phyloP scores from a whole-genome alignment of 2,888 invertebrate genomes.

The Drosophila atripex region DNA sequence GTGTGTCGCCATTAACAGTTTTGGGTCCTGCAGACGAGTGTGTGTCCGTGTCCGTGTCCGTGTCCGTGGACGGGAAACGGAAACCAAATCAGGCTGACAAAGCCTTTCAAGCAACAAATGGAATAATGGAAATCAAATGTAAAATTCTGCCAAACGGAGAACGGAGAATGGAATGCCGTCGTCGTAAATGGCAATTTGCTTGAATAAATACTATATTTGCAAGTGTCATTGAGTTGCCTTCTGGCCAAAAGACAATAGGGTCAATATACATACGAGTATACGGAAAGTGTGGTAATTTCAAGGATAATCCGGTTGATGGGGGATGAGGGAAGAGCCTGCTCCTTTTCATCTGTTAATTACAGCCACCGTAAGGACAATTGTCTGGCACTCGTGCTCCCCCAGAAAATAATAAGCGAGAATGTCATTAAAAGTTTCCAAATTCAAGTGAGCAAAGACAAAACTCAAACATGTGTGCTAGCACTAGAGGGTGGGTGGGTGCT shows the following conservation, averaged over 20 bases:
- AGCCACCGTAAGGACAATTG: slow-evolving; percentile 25
- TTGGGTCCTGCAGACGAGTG: slow-evolving; percentile 12
- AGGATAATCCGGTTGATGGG: slow-evolving; percentile 17
- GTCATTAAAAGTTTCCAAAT: slow-evolving; percentile 53
- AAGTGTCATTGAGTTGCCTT: slow-evolving; percentile 39
- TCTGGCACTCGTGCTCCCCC: slow-evolving; percentile 13
- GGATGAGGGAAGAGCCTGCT: neutral
- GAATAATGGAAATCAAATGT: slow-evolving; percentile 50
- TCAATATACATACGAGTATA: slow-evolving; percentile 9
- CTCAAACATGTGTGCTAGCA: slow-evolving; percentile 33
- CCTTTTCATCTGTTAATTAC: slow-evolving; percentile 39
- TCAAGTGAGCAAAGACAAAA: slow-evolving; percentile 44
- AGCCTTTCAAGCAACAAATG: slow-evolving; percentile 43
- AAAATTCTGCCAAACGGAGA: slow-evolving; percentile 26
- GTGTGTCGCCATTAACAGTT: slow-evolving; percentile 39
- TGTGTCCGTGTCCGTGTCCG: neutral
- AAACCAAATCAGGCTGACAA: slow-evolving; percentile 49
- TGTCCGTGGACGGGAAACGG: slow-evolving; percentile 24
- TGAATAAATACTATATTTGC: slow-evolving; percentile 43
- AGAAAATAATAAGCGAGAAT: slow-evolving; percentile 42
- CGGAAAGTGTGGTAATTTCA: slow-evolving; percentile 17
- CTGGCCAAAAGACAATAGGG: slow-evolving; percentile 12
- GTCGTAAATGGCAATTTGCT: slow-evolving; percentile 47
- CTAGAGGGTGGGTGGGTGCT: too few relatives aligned
- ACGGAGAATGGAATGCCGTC: slow-evolving; percentile 21